A percentile compares a stretch with the other conserved stretches of the same genome.
phyloP scores from a whole-genome alignment of 1,140 invertebrate species.

The Bombus ignitus region DNA sequence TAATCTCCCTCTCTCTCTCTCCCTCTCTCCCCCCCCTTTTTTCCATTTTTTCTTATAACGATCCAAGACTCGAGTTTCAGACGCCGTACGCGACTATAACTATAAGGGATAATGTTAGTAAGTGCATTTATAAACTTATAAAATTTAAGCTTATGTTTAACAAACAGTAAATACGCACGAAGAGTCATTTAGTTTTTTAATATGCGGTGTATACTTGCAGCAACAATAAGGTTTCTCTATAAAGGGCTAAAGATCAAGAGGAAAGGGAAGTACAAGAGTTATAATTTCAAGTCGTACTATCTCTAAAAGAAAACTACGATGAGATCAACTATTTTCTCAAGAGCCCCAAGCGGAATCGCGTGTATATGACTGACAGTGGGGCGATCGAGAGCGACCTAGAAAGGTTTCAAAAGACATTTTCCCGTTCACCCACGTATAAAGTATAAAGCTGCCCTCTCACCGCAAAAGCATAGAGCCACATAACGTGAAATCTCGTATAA shows the following conservation, averaged over 20 bases:
- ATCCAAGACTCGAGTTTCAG: slow-evolving; percentile 65
- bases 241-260: not conserved
- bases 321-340: slow-evolving; percentile 61
- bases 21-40: not conserved
- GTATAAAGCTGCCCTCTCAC: slow-evolving; percentile 71
- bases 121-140: not conserved
- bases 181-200: not conserved
- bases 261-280: not conserved
- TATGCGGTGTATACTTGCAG: no score
- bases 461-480: slow-evolving; percentile 66
- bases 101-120: not conserved
- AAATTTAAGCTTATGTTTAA: not conserved
- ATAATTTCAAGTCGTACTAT: slow-evolving; percentile 1
- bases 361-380: slow-evolving; percentile 69
- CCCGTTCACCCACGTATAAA: slow-evolving; percentile 80
- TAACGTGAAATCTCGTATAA: slow-evolving; percentile 71
- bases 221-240: not conserved
- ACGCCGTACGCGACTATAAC: slow-evolving; percentile 48
- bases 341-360: slow-evolving; percentile 60
- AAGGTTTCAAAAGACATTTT: slow-evolving; percentile 81
- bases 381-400: slow-evolving; percentile 79
- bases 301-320: slow-evolving; percentile 40
- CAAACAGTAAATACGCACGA: no score
- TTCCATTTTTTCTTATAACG: slow-evolving; percentile 48
- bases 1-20: not conserved